Evolutionary conservation across 92 coral and sea anemone genomes (phyloP).

Genomic region (Blastomussa wellsi): DNA sequence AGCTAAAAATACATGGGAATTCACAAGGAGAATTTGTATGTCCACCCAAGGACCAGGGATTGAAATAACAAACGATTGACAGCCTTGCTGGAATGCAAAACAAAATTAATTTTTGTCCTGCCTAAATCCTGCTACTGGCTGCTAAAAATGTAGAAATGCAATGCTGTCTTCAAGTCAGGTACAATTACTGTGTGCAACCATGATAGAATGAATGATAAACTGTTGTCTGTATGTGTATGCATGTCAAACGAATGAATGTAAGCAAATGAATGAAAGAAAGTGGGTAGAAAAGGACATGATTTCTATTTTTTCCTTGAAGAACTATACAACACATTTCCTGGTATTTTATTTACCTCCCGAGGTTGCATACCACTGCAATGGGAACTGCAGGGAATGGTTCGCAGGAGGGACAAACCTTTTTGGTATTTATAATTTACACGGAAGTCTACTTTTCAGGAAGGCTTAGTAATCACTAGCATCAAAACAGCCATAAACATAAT

Average conservation of each 20-base stretch:
- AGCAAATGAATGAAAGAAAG: constrained; percentile 18
- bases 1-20: not conserved
- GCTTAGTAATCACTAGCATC: too few relatives aligned
- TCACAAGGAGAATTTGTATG: not conserved
- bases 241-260: constrained; percentile 18
- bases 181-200: not conserved
- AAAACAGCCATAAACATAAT: too few relatives aligned
- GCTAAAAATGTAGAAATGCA: constrained; percentile 22
- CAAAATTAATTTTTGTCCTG: not conserved
- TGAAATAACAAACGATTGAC: not conserved
- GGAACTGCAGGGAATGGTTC: constrained; percentile 70
- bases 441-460: too few relatives aligned
- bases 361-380: constrained; percentile 72
- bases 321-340: constrained; percentile 32
- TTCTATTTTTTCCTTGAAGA: constrained; percentile 29
- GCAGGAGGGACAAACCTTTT: constrained; percentile 53
- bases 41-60: not conserved
- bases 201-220: constrained; percentile 26
- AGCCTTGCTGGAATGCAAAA: not conserved
- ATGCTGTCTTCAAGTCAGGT: constrained; percentile 22
- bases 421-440: too few relatives aligned
- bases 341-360: constrained; percentile 61
- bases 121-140: not conserved
- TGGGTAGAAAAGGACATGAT: not conserved
- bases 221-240: constrained; percentile 38